Evolutionary conservation across 2,797 vertebrate species (phyloP), one percentile per base, ranked within the genome.

Genomic region (Amniataba percoides): DNA sequence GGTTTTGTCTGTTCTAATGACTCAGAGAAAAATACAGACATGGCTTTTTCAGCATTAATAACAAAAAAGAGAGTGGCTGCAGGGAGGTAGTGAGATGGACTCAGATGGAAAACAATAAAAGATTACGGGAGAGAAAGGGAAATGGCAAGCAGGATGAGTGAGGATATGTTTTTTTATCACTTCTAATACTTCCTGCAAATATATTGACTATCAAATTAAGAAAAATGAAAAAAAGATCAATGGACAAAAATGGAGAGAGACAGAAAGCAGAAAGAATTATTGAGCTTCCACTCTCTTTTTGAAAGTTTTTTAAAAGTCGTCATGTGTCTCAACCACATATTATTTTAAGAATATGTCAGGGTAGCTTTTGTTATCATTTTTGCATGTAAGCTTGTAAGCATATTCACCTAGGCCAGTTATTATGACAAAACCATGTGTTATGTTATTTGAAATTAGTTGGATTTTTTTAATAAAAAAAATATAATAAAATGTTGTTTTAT

Each of bases 1-100:
- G 73, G 58, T 84, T 84, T 64, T 81, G 82, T 87, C 82, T 72
- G 60, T 59, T 82, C 36, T 74, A 85, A 82, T 79, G 78, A 84
- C 67, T 77, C 23, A 0, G 64, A 72, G 65, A 61, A 62, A 67
- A 77, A 87, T 46, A 70, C 55, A 64, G 60, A 71, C 27, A 73
- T 64, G 55, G 71, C 6, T 72, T 78, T 83, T 71, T 85, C 71
- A 72, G 66, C 36, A 5, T 52, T 71, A 83, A 84, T 83, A 83
- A 83, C 68, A 68, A 75, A 75, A 82, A 82, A 4, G 21, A 70
- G 61, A 73, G 40, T 16, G 42, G 40, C 56, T 13, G 42, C 1
- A 67, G 23, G 43, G 21, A 51, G 23, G 21, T 34, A 62, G 25
- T 23, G 46, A 56, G 27, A 23, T 23, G 27, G 43, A 71, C 48